phyloP scores from a whole-genome alignment of 2,113 vertebrate genomes.

The Paradoxurus hermaphroditus region DNA sequence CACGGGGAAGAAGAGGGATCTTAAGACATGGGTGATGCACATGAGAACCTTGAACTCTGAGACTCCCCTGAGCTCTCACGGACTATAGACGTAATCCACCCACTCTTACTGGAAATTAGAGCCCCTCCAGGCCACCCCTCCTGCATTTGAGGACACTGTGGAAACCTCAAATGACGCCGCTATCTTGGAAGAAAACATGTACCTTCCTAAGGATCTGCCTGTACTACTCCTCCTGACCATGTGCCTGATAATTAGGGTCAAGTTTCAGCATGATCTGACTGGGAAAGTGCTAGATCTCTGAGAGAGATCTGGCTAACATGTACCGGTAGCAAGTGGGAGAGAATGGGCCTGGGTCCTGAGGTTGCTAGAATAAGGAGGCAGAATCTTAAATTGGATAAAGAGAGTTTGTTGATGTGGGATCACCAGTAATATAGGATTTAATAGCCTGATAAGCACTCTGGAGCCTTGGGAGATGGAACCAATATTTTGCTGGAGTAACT shows the following conservation, averaged over 20 bases:
- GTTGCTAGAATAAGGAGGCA: not conserved
- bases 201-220: not conserved
- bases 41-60: not conserved
- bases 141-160: not conserved
- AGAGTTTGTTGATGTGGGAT: not conserved
- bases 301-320: not conserved
- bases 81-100: not conserved
- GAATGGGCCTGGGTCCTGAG: not conserved
- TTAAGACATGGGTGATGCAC: not conserved
- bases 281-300: not conserved
- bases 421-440: not conserved
- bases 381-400: not conserved
- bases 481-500: not conserved
- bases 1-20: not conserved
- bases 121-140: not conserved
- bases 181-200: not conserved
- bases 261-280: not conserved
- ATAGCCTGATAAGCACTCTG: not conserved
- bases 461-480: not conserved
- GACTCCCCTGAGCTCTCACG: not conserved
- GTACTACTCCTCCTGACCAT: not conserved
- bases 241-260: not conserved
- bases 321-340: not conserved
- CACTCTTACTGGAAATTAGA: not conserved
- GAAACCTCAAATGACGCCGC: not conserved